Evolutionary conservation across 2,888 invertebrate genomes (phyloP), one percentile per base, ranked within the genome.

Genomic region (Trypoxylon attenuatum): DNA sequence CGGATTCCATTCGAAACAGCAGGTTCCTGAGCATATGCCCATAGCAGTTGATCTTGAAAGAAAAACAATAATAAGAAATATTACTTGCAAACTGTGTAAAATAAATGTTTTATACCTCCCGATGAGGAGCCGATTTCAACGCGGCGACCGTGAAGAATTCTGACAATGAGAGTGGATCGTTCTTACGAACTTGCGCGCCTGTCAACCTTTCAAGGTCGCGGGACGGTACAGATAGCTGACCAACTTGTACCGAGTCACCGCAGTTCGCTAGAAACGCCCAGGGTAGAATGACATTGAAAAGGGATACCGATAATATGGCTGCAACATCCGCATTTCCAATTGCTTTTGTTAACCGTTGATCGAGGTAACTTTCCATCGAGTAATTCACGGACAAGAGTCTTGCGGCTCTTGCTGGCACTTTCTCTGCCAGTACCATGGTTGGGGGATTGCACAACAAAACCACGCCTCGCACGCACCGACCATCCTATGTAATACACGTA

Each of bases 361-460:
- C 46, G 21, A 13, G 33, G 18, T 39, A 43, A 29, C 33, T 33
- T 53, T 59, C 42, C 52, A 56, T 58, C 58, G 54, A 53, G n/a
- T 49, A 47, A 73, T 73, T 74, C 74, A 73, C 58, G 56, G 58
- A 49, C 57, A 22, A 13, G 22, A 47, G 4, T 43, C 33, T 18
- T 45, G 45, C 33, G 33, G n/a, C 5, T 8, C 15, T 56, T 59
- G 21, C 19, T 43, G 45, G 55, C 54, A 75, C 76, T 76, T 76
- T 76, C 76, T 76, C 76, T 57, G 50, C 47, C 43, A 46, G 60
- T 52, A 43, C 57, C 46, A 39, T 50, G 50, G 47, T 41, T 46
- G 23, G 45, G n/a, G 21, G 51, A 57, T 76, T 74, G 61, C 68
- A 53, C 56, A 77, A 74, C 42, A 13, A 27, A 53, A 71, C 74